phyloP scores from a whole-genome alignment of 2,113 vertebrate species.

The Plotosus lineatus region DNA sequence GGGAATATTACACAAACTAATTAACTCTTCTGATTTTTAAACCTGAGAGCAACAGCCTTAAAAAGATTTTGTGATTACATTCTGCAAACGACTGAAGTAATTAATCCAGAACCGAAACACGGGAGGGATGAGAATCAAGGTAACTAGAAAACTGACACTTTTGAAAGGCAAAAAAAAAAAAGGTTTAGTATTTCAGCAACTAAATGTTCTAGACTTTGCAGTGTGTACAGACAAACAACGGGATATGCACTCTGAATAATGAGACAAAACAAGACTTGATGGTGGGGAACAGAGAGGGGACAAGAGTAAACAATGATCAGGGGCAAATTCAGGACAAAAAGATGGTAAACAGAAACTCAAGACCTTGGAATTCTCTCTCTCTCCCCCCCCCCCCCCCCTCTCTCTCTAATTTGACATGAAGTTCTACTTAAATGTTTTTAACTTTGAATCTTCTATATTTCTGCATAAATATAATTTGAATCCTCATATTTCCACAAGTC shows the following conservation, averaged over 20 bases:
- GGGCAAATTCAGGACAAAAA: background rate
- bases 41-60: background rate
- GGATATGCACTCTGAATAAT: background rate
- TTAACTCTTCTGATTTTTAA: too few relatives aligned
- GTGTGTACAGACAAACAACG: slow-evolving; percentile 12
- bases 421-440: too few relatives aligned
- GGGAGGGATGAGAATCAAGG: background rate
- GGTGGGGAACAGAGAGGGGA: background rate
- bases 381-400: too few relatives aligned
- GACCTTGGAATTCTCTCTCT: background rate
- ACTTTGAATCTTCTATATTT: too few relatives aligned
- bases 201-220: background rate
- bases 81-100: fast-evolving
- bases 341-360: background rate
- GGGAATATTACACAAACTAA: background rate
- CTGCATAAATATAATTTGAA: too few relatives aligned
- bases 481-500: too few relatives aligned
- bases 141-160: background rate
- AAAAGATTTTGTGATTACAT: background rate
- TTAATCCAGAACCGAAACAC: background rate
- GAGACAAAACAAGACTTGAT: background rate
- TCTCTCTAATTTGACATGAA: too few relatives aligned
- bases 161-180: background rate
- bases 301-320: background rate
- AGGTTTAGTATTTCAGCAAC: background rate